These are phyloP conservation scores for Electrophaes corylata DNA, from an alignment of 2,888 invertebrate genomes.

Conservation along the genomic window DNA sequence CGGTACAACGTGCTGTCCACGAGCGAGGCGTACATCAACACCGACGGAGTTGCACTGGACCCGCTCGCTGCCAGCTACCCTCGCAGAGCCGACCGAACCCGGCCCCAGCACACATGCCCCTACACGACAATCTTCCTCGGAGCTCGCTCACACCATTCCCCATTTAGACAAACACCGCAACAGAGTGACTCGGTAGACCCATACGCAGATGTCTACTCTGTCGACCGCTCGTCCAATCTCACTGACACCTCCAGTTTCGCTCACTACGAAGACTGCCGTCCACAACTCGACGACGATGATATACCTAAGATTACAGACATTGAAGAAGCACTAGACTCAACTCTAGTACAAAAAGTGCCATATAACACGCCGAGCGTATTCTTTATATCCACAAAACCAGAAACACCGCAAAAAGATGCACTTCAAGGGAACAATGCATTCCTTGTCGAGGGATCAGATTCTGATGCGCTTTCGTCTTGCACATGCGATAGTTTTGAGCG, in stretches of 20 bases:
- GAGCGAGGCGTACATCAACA: conserved; percentile 78
- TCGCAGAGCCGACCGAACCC: conserved; percentile 79
- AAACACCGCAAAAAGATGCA: conserved; percentile 57
- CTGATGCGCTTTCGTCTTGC: conserved; percentile 83
- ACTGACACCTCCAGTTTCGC: conserved; percentile 81
- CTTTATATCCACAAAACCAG: conserved; percentile 69
- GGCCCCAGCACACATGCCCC: conserved; percentile 76
- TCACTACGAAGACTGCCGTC: conserved; percentile 75
- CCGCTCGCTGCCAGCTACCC: conserved; percentile 80
- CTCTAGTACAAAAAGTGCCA: conserved; percentile 77
- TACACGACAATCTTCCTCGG: conserved; percentile 78
- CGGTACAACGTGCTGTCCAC: conserved; percentile 83
- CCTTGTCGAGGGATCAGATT: conserved; percentile 71
- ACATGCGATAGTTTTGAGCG: conserved; percentile 82
- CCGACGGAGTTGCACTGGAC: conserved; percentile 62
- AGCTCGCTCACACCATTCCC: conserved; percentile 60
- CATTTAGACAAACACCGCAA: conserved; percentile 62
- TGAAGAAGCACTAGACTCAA: conserved; percentile 51
- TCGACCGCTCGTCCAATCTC: conserved; percentile 76
- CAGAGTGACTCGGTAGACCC: conserved; percentile 74
- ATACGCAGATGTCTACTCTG: conserved; percentile 74
- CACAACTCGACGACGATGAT: conserved; percentile 59
- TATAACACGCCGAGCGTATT: conserved; percentile 71
- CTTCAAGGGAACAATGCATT: conserved; percentile 63
- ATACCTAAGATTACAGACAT: conserved; percentile 56